Percentiles rank a stretch among this genome's conserved stretches.
Evolutionary conservation across 2,888 invertebrate species (phyloP).

Genomic region (Salticus scenicus): DNA sequence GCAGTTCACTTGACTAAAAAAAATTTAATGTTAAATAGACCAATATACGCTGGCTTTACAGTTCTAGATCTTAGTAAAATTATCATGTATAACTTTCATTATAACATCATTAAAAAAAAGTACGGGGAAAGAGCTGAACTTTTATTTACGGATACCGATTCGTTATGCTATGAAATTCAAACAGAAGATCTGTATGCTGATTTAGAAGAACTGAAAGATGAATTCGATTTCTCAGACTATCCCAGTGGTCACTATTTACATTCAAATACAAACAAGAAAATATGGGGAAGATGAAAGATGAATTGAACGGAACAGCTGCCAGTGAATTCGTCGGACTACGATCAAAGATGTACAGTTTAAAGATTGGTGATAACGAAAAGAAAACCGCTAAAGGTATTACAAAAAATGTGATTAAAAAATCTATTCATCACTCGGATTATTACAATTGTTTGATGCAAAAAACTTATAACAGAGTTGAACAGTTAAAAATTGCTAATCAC

Average conservation of each 20-base stretch:
- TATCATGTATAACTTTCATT: too few relatives aligned
- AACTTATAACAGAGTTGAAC: too few relatives aligned
- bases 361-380: neutral
- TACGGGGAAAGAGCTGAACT: neutral
- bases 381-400: conserved; percentile 20
- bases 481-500: too few relatives aligned
- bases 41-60: too few relatives aligned
- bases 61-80: too few relatives aligned
- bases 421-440: neutral
- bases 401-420: neutral
- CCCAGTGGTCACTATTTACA: neutral
- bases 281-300: neutral
- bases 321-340: neutral
- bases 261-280: neutral
- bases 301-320: neutral
- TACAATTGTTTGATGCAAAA: too few relatives aligned
- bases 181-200: neutral
- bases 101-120: neutral
- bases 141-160: neutral
- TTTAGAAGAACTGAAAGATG: neutral
- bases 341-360: neutral
- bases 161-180: conserved; percentile 2
- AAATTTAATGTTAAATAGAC: too few relatives aligned
- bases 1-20: too few relatives aligned
- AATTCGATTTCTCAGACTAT: neutral